These are phyloP conservation scores for Pollimyrus isidori DNA, from an alignment of 2,113 vertebrate species.

Conservation along the genomic window DNA sequence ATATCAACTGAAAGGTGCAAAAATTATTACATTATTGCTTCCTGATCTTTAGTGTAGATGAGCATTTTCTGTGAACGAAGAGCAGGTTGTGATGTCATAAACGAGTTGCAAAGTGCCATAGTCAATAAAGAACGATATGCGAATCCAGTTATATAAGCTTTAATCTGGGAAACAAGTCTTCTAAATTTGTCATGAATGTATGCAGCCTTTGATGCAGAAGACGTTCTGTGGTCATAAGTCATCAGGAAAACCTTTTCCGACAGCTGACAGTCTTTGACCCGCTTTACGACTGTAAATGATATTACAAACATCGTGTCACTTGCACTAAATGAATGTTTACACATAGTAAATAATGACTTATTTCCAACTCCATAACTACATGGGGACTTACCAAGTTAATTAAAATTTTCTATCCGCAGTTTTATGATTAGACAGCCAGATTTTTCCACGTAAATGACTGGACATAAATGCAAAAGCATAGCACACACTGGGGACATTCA, in stretches of 20 bases:
- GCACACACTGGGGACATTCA: neutral
- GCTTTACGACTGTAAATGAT: neutral
- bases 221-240: neutral
- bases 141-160: neutral
- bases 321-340: neutral
- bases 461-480: neutral
- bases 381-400: neutral
- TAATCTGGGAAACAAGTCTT: neutral
- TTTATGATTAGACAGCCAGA: neutral
- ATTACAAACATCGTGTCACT: neutral
- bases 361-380: neutral
- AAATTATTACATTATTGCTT: neutral
- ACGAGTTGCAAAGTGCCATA: neutral
- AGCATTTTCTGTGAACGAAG: neutral
- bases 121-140: neutral
- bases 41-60: too few relatives aligned
- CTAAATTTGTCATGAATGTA: neutral
- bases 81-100: neutral
- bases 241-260: neutral
- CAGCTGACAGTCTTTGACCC: neutral
- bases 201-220: neutral
- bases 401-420: neutral
- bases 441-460: neutral
- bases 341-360: neutral
- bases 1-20: neutral